phyloP scores from a whole-genome alignment of 2,113 vertebrate species.

The Sylvia atricapilla region DNA sequence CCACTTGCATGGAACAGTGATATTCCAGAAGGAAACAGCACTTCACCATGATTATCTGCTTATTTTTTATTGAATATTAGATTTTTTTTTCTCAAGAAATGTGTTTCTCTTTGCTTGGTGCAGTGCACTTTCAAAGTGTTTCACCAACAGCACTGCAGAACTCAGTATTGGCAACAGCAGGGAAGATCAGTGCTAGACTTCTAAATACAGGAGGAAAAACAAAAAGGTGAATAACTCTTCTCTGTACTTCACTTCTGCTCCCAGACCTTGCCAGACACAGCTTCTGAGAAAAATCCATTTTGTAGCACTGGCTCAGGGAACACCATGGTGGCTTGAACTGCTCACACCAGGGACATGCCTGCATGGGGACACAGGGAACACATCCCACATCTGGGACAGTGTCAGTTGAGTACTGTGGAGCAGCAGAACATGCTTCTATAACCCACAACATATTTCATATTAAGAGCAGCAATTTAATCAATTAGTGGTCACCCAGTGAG shows the following conservation, averaged over 20 bases:
- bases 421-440: background rate
- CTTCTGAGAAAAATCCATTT: background rate
- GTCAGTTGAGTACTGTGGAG: fast-evolving
- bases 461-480: background rate
- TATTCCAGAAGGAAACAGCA: background rate
- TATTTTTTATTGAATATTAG: background rate
- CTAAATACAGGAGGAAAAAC: background rate
- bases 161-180: background rate
- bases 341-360: background rate
- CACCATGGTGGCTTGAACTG: fast-evolving
- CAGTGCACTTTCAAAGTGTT: background rate
- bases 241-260: background rate
- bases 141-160: background rate
- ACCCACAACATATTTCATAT: background rate
- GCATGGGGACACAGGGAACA: fast-evolving
- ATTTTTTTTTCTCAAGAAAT: background rate
- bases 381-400: fast-evolving
- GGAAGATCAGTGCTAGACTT: background rate
- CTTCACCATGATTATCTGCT: background rate
- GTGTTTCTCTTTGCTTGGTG: background rate
- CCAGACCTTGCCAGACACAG: background rate
- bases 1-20: background rate
- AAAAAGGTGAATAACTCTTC: background rate
- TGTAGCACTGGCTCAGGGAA: background rate
- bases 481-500: background rate